These are phyloP conservation scores for Eupithecia centaureata DNA, from an alignment of 2,888 invertebrate genomes.

Conservation along the genomic window DNA sequence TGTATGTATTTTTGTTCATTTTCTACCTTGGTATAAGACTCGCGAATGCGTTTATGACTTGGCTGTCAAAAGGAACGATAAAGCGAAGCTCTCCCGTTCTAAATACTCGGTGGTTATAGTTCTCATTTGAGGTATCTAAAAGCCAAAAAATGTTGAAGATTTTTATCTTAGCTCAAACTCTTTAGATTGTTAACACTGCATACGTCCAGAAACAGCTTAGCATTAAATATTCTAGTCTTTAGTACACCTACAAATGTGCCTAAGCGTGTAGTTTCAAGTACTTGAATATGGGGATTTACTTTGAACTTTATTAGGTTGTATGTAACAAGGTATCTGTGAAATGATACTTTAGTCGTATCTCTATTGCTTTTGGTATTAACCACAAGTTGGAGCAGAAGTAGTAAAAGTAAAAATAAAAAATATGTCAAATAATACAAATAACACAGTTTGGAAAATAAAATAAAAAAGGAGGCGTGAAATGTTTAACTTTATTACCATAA, in stretches of 20 bases:
- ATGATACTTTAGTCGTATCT: background rate
- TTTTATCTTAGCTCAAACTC: background rate
- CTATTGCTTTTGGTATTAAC: background rate
- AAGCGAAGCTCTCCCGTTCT: too few species aligned
- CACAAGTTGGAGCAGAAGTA: background rate
- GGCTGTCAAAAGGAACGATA: too few species aligned
- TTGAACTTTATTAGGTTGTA: background rate
- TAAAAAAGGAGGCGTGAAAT: too few species aligned
- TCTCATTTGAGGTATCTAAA: background rate
- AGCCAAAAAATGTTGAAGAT: background rate
- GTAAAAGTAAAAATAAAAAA: too few species aligned
- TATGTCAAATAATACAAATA: too few species aligned
- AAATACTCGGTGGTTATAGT: background rate
- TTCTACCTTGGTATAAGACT: too few species aligned
- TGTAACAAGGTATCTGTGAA: background rate
- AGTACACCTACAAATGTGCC: background rate
- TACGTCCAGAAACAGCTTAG: background rate
- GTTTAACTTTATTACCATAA: too few species aligned
- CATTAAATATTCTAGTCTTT: background rate
- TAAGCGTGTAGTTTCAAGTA: background rate
- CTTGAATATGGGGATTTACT: background rate
- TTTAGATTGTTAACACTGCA: slow-evolving; percentile 8
- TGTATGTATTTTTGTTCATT: too few species aligned
- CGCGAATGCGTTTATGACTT: too few species aligned
- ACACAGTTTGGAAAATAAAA: too few species aligned